Conservation (phyloP, 2,797 vertebrate species). For the Pteropus rufus region DNA sequence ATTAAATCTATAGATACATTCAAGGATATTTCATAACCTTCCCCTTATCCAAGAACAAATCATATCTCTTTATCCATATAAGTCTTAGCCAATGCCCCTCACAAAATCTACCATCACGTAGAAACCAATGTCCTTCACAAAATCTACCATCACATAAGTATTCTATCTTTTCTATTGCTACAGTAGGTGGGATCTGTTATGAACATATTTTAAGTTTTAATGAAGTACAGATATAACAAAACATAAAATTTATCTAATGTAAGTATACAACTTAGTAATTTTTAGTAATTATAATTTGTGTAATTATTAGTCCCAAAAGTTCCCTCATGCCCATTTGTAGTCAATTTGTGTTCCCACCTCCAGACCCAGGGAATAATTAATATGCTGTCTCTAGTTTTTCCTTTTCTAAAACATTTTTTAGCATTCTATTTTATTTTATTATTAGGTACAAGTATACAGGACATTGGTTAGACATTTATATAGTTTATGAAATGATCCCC, state of each 20-base stretch:
- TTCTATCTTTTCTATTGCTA: background rate
- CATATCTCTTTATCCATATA: background rate
- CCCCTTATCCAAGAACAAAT: background rate
- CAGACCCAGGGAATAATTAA: background rate
- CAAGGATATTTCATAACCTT: background rate
- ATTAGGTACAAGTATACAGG: no score
- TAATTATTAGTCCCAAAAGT: no score
- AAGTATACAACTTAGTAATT: background rate
- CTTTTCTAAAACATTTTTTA: background rate
- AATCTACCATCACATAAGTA: background rate
- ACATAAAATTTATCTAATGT: background rate
- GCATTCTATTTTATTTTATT: no score
- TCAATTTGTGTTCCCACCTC: background rate
- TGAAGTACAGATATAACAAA: background rate
- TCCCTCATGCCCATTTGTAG: background rate
- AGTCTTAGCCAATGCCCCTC: background rate
- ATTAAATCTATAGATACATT: background rate
- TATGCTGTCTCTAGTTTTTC: background rate
- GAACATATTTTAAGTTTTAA: background rate
- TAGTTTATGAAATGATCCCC: no score
- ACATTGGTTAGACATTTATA: no score
- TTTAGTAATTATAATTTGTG: background rate
- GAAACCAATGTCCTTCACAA: no score
- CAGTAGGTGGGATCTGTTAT: background rate
- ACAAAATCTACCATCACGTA: background rate